Conservation (phyloP, 2,113 vertebrate species). For the Chinchilla lanigera region DNA sequence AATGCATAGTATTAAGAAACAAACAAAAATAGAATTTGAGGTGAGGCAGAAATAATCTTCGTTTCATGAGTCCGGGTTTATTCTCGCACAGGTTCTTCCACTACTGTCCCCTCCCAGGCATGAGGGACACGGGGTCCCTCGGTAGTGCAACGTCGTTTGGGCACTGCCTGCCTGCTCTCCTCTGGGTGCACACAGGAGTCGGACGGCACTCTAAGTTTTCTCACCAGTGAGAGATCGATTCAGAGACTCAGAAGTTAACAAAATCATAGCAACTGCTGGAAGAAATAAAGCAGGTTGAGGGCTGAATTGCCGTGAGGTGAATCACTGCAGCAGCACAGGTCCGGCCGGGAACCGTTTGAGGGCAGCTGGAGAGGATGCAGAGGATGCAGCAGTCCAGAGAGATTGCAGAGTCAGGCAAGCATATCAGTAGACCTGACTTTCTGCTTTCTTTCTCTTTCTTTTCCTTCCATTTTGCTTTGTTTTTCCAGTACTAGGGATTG, state of each 20-base stretch:
- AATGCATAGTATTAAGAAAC: neutral
- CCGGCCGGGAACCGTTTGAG: no score
- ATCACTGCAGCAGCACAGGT: neutral
- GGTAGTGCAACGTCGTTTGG: fast-evolving
- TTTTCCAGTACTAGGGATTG: neutral
- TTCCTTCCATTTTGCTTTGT: no score
- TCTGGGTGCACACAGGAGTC: neutral
- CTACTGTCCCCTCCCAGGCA: neutral
- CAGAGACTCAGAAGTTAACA: neutral
- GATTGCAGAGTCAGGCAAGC: no score
- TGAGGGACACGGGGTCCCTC: neutral
- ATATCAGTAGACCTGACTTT: neutral
- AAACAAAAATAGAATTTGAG: neutral
- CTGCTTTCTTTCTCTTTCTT: neutral
- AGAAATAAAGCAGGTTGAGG: neutral
- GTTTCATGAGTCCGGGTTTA: fast-evolving
- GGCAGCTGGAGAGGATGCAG: neutral
- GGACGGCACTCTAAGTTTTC: neutral
- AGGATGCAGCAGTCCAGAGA: no score
- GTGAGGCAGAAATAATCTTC: neutral
- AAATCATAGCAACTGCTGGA: neutral
- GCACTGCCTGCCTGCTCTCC: neutral
- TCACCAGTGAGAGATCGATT: neutral
- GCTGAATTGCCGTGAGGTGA: neutral
- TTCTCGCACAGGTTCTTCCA: neutral